phyloP scores from a whole-genome alignment of 2,113 vertebrate genomes.

The Neolamprologus toae region DNA sequence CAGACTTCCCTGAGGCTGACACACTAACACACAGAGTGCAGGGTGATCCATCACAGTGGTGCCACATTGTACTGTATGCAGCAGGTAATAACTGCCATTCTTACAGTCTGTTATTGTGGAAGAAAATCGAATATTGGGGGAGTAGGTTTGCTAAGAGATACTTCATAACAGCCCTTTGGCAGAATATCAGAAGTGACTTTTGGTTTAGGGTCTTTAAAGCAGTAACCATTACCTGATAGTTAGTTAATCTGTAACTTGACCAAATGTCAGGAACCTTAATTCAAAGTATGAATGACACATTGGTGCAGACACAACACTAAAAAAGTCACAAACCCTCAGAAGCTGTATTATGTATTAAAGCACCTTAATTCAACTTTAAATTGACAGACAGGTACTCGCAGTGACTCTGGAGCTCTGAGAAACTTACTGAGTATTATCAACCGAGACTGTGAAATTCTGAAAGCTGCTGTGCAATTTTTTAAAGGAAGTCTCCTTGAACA shows the following conservation, averaged over 20 bases:
- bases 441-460: background rate
- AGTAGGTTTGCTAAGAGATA: background rate
- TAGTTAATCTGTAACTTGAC: background rate
- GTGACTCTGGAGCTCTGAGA: background rate
- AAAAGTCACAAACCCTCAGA: background rate
- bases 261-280: background rate
- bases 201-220: background rate
- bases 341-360: background rate
- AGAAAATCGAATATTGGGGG: background rate
- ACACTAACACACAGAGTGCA: background rate
- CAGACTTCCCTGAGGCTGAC: slow-evolving; percentile 1
- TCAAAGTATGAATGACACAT: background rate
- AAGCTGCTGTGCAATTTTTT: background rate
- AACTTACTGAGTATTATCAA: background rate
- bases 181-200: background rate
- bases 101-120: background rate
- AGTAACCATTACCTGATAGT: background rate
- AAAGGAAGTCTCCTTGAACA: background rate
- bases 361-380: background rate
- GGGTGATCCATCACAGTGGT: background rate
- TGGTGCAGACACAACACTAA: background rate
- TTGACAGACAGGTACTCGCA: background rate
- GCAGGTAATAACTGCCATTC: background rate
- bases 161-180: background rate
- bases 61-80: background rate